These are phyloP conservation scores for Poecilia latipinna DNA, from an alignment of 2,113 vertebrate species.

Conservation along the genomic window DNA sequence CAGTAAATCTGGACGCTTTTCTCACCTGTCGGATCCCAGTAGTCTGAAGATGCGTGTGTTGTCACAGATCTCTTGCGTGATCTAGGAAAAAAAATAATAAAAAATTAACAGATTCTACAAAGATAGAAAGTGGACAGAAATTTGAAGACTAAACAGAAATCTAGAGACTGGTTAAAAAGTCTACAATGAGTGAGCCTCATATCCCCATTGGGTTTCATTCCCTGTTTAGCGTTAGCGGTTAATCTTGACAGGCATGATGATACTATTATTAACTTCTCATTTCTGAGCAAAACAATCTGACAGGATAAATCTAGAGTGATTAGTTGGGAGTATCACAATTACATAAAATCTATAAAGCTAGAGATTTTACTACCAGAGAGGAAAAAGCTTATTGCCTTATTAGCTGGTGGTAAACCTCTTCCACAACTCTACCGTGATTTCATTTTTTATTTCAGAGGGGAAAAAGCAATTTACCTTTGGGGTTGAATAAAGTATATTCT, in stretches of 20 bases:
- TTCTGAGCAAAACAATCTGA: background rate
- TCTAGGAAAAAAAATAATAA: slow-evolving; percentile 73
- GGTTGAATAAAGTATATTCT: too few species aligned
- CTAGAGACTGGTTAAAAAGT: too few species aligned
- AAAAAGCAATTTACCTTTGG: too few species aligned
- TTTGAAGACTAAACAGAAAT: too few species aligned
- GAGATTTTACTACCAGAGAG: too few species aligned
- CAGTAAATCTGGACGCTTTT: background rate
- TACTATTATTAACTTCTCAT: background rate
- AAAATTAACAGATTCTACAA: background rate
- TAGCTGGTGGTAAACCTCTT: too few species aligned
- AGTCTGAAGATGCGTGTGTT: slow-evolving; percentile 97
- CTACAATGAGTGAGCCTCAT: too few species aligned
- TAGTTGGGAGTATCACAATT: background rate
- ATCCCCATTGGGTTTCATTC: too few species aligned
- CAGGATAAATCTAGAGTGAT: background rate
- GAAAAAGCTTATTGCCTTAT: too few species aligned
- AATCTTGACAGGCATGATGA: background rate
- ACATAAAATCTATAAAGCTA: background rate
- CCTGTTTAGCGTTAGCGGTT: background rate
- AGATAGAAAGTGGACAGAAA: too few species aligned
- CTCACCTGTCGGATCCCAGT: slow-evolving; percentile 98
- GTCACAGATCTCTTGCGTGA: slow-evolving; percentile 99
- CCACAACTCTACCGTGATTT: too few species aligned
- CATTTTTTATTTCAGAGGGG: too few species aligned